These are phyloP conservation scores for Carpatolechia fugitivella DNA, from an alignment of 2,888 invertebrate species.

Conservation along the genomic window DNA sequence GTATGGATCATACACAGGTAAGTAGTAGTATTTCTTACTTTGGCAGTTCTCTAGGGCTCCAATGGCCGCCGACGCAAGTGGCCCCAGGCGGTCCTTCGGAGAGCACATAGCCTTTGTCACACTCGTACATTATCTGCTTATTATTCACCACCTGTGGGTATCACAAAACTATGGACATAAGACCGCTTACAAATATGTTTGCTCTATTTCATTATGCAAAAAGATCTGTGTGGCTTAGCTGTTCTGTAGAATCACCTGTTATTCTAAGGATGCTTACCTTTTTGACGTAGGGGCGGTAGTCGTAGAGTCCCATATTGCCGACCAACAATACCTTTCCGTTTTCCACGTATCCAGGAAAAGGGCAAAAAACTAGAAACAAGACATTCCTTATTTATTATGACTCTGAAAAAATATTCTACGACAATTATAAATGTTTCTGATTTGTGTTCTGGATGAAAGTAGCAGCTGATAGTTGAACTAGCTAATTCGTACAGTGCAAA, in stretches of 20 bases:
- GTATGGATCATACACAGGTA: no score
- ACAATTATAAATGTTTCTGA: no score
- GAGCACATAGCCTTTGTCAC: slow-evolving; percentile 93
- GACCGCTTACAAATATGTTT: no score
- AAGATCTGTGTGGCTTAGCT: no score
- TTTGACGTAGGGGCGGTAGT: slow-evolving; percentile 95
- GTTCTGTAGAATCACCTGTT: no score
- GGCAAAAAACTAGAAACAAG: slow-evolving; percentile 87
- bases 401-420: no score
- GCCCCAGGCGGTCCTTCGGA: slow-evolving; percentile 94
- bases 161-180: not conserved
- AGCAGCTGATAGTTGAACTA: no score
- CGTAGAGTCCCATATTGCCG: slow-evolving; percentile 97
- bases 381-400: not conserved
- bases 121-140: slow-evolving; percentile 97
- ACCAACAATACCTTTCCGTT: slow-evolving; percentile 95
- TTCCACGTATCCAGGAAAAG: slow-evolving; percentile 93
- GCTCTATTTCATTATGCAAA: no score
- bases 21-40: no score
- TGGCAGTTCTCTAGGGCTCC: slow-evolving; percentile 94
- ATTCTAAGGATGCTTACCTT: no score
- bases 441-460: no score
- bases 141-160: slow-evolving; percentile 85
- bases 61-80: slow-evolving; percentile 95
- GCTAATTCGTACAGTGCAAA: no score